These are phyloP conservation scores for Limnephilus marmoratus DNA, from an alignment of 2,888 invertebrate species.

Conservation along the genomic window DNA sequence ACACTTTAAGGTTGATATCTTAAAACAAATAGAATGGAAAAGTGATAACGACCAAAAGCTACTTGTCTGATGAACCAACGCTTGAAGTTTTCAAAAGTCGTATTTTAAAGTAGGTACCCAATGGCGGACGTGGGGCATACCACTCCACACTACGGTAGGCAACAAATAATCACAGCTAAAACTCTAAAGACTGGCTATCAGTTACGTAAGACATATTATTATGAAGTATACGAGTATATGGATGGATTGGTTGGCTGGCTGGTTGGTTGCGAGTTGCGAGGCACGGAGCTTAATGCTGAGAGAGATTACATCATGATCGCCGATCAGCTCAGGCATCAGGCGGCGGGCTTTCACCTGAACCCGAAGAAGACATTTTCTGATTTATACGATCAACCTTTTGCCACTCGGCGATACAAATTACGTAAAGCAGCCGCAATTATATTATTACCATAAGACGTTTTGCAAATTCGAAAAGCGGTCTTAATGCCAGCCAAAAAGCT, in stretches of 20 bases:
- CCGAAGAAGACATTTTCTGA: slow-evolving; percentile 13
- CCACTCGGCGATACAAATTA: slow-evolving; percentile 12
- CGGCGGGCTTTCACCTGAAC: background rate
- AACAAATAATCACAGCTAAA: background rate
- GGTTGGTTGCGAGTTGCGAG: no score
- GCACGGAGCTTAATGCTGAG: background rate
- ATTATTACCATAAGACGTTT: background rate
- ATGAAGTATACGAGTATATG: background rate
- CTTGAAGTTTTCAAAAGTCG: background rate
- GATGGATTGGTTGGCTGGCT: background rate
- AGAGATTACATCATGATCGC: background rate
- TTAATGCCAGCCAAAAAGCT: background rate
- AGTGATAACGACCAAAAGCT: background rate
- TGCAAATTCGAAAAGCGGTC: background rate
- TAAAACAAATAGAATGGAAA: background rate
- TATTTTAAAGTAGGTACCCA: background rate
- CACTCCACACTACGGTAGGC: background rate
- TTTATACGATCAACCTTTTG: slow-evolving; percentile 21
- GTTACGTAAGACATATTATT: background rate
- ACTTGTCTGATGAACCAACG: background rate
- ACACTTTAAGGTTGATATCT: no score
- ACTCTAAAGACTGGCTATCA: background rate
- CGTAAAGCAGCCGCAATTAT: background rate
- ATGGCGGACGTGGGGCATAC: background rate
- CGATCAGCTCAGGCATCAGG: background rate